A percentile compares a stretch with the other conserved stretches of the same genome.
These are phyloP conservation scores for Papilio polytes DNA, from an alignment of 1,140 invertebrate species.

Conservation along the genomic window DNA sequence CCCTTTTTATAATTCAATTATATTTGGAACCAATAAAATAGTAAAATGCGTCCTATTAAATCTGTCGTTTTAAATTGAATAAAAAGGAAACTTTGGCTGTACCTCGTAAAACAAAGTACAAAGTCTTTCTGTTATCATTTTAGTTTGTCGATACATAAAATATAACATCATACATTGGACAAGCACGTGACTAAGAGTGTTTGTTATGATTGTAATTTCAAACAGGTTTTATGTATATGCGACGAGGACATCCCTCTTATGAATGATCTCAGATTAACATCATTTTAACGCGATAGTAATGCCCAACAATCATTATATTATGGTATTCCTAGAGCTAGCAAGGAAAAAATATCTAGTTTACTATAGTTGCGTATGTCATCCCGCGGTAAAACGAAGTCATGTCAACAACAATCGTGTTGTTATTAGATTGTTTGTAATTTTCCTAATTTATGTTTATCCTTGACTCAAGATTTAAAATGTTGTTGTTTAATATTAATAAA, in stretches of 20 bases:
- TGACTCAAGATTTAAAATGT: too few species aligned
- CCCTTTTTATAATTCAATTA: too few species aligned
- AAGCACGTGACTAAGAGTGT: not conserved
- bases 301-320: constrained; percentile 1
- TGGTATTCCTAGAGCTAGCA: constrained; percentile 6
- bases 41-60: too few species aligned
- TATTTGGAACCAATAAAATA: too few species aligned
- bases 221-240: not conserved
- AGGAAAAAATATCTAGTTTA: not conserved
- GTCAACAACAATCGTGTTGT: too few species aligned
- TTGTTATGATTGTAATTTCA: not conserved
- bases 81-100: too few species aligned
- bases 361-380: not conserved
- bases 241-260: not conserved
- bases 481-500: too few species aligned
- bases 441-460: not conserved
- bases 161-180: too few species aligned
- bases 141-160: too few species aligned
- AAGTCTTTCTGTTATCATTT: too few species aligned
- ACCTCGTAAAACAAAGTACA: too few species aligned
- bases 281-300: not conserved
- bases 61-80: too few species aligned
- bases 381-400: not conserved
- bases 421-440: not conserved
- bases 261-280: not conserved